phyloP scores from a whole-genome alignment of 2,113 vertebrate species.

The Amphiprion ocellaris region DNA sequence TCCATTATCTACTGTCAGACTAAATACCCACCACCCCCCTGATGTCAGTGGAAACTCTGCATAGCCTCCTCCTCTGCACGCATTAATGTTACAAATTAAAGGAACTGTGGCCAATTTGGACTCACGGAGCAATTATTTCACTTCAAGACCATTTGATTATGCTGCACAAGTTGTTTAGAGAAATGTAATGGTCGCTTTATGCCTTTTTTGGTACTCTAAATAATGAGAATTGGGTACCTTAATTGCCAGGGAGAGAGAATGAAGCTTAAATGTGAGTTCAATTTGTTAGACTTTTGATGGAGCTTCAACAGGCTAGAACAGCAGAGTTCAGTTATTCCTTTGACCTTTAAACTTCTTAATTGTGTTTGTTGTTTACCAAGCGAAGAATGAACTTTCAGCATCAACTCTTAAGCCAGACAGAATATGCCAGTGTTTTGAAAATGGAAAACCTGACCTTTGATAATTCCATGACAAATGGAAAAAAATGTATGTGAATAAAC shows the following conservation, averaged over 20 bases:
- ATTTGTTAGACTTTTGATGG: conserved; percentile 13
- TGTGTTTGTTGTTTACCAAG: no score
- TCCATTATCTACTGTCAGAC: conserved; percentile 9
- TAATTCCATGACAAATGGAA: no score
- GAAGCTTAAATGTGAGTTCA: neutral
- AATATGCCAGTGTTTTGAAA: no score
- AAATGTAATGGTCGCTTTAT: neutral
- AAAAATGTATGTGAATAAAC: no score
- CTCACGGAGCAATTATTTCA: conserved; percentile 20
- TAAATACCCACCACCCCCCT: neutral
- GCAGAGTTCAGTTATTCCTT: neutral
- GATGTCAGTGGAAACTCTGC: conserved; percentile 19
- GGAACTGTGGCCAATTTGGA: conserved; percentile 21
- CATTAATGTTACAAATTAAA: conserved; percentile 11
- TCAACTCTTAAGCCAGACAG: no score
- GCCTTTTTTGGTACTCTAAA: conserved; percentile 19
- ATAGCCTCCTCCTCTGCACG: conserved; percentile 1
- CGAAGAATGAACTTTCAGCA: no score
- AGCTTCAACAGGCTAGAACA: neutral
- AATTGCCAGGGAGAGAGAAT: neutral
- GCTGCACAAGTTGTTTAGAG: conserved; percentile 14
- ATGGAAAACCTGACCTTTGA: no score
- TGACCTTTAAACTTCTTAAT: no score
- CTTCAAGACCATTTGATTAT: conserved; percentile 3
- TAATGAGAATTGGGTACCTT: conserved; percentile 12